Base-by-base conservation (phyloP, 2,888 invertebrate species). In the Stegophylla sp. region DNA sequence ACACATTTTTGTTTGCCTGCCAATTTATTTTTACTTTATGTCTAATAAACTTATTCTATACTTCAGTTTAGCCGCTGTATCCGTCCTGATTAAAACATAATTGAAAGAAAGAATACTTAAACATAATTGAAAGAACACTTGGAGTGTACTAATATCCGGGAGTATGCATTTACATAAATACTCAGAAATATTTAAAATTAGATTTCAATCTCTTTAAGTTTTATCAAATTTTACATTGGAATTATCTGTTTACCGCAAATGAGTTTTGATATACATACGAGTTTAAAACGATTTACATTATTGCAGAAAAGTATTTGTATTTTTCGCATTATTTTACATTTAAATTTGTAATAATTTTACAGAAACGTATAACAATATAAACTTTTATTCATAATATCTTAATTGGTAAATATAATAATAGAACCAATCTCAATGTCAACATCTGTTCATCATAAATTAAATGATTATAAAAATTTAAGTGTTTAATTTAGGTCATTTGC, bases 151-250 rank as follows among this genome's bases (percentile, higher is more conserved):
- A 66, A 76, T 76, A 76, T 66, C 64, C 41, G 64, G 41, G 23
- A 64, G 12, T 17, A 17, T 51, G 51, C 5, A n/a, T 64, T 63
- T 41, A 75, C n/a, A 9, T 53, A 53, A 12, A 66, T 26, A 43
- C n/a, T 51, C 53, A 76, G 26, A n/a, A 66, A 76, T 41, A 43
- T 76, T 66, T 76, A 76, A 76, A 66, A 76, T 76, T 76, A 66
- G 75, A 76, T 76, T 75, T 66, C 26, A n/a, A 51, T 41, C 34
- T 64, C n/a, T 17, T 41, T n/a, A 53, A 23, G 64, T 64, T 75
- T 41, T 66, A 76, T 66, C 43, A 26, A n/a, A 53, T 53, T 41
- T 76, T 66, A 76, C 43, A 41, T n/a, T n/a, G 5, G 10, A 43
- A 53, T 73, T 28, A 12, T 41, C 51, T n/a, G 41, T 23, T 76